Evolutionary conservation across 2,113 vertebrate genomes (phyloP).

Genomic region (Cavia porcellus): DNA sequence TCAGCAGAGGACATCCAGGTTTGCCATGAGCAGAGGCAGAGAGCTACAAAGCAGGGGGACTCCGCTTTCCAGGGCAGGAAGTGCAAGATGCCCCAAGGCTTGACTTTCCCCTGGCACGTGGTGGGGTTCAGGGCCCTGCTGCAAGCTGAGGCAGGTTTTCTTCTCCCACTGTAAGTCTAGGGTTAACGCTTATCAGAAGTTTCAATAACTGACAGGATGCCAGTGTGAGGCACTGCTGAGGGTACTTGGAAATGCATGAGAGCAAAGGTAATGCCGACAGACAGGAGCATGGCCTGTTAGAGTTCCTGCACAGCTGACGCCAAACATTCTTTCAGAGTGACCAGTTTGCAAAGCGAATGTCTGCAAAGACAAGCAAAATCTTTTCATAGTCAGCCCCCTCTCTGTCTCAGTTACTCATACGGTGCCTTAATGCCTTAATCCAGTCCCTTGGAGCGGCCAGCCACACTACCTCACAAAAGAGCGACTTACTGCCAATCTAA

Average conservation of each 20-base stretch:
- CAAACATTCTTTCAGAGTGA: slow-evolving; percentile 45
- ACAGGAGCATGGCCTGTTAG: neutral
- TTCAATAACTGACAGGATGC: neutral
- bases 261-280: slow-evolving; percentile 4
- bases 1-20: slow-evolving; percentile 35
- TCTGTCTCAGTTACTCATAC: neutral
- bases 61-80: neutral
- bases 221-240: neutral
- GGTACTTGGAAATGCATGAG: neutral
- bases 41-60: neutral
- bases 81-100: neutral
- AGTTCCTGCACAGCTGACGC: neutral
- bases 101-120: neutral
- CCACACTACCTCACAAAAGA: neutral
- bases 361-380: slow-evolving; percentile 12
- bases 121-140: neutral
- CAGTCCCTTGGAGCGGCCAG: neutral
- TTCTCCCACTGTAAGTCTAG: neutral
- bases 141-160: neutral
- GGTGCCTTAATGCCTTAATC: neutral
- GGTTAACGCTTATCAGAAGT: neutral
- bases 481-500: neutral
- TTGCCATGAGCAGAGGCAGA: slow-evolving; percentile 51
- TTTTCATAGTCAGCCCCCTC: neutral
- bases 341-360: neutral